phyloP scores from a whole-genome alignment of 2,113 vertebrate species.

The Holacanthus passer region DNA sequence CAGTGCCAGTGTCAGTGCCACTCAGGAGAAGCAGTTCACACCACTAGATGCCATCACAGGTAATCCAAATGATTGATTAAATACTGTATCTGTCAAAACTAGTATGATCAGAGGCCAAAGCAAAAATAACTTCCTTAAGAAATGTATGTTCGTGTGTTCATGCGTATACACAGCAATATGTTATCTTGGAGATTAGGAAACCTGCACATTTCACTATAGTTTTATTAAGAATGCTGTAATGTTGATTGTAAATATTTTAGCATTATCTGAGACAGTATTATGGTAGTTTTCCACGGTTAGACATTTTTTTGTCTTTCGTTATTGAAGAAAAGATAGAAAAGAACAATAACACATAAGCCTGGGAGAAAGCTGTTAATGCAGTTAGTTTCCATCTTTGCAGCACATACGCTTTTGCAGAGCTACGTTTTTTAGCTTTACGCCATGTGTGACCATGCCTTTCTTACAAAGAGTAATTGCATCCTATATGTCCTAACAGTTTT shows the following conservation, averaged over 20 bases:
- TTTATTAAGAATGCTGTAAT: background rate
- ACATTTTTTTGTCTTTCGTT: background rate
- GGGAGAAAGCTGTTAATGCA: background rate
- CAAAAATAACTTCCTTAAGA: background rate
- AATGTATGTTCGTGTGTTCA: background rate
- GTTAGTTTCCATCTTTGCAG: background rate
- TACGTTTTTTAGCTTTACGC: background rate
- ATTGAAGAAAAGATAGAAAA: background rate
- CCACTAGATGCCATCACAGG: conserved; percentile 28
- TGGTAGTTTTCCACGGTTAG: background rate
- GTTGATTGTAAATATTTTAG: conserved; percentile 11
- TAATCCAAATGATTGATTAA: conserved; percentile 11
- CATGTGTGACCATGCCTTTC: background rate
- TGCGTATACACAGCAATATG: background rate
- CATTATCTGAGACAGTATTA: background rate
- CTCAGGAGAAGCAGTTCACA: background rate
- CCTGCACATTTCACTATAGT: background rate
- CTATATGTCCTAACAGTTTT: background rate
- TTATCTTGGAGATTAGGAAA: background rate
- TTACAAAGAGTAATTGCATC: background rate
- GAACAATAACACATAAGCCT: background rate
- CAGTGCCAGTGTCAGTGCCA: conserved; percentile 28
- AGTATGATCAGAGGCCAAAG: background rate
- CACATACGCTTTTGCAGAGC: background rate
- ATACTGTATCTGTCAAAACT: no score